Base-by-base conservation (phyloP, 2,888 invertebrate species). In the Cacoxenus indagator region DNA sequence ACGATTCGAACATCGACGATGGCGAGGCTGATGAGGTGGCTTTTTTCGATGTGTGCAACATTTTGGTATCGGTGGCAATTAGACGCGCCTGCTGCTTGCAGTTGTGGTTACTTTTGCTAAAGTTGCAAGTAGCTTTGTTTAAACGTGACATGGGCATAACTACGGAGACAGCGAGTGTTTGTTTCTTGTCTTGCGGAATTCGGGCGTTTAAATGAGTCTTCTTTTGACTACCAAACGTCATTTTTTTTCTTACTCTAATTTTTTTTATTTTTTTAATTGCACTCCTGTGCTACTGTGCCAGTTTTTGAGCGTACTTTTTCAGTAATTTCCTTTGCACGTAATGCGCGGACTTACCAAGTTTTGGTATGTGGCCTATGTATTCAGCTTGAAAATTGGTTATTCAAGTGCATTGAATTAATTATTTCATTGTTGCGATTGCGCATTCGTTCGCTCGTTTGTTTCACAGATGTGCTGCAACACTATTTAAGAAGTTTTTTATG, bases 361-460 rank as follows among this genome's bases (percentile, higher is more conserved):
- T 68, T 66, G 46, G 51, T 62, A 24, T 59, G 19, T 59, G 14
- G 65, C 70, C 4, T 70, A 70, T 70, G 75, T 76, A 73, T 75
- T 75, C 73, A 70, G 71, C 73, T 76, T 72, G 72, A 68, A 72
- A 72, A 70, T 75, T 73, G 73, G 72, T 76, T 76, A 75, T 77
- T 79, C 78, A 76, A 82, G 77, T 77, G 81, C 81, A 84, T 79
- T 82, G 84, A 84, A 84, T 83, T 84, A 84, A 83, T 84, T 83
- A 82, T 84, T 77, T 77, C 82, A 84, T 83, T 80, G 76, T 78
- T 73, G 75, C 17, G 29, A 27, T 70, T 70, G 54, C 37, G 2
- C 37, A 14, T 5, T 4, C 37, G 14, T 37, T 37, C 37, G 37
- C n/a, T n/a, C n/a, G 37, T 37, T 2, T 37, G 37, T 37, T 37